phyloP scores from a whole-genome alignment of 2,888 invertebrate genomes.

The Helobdella robusta region DNA sequence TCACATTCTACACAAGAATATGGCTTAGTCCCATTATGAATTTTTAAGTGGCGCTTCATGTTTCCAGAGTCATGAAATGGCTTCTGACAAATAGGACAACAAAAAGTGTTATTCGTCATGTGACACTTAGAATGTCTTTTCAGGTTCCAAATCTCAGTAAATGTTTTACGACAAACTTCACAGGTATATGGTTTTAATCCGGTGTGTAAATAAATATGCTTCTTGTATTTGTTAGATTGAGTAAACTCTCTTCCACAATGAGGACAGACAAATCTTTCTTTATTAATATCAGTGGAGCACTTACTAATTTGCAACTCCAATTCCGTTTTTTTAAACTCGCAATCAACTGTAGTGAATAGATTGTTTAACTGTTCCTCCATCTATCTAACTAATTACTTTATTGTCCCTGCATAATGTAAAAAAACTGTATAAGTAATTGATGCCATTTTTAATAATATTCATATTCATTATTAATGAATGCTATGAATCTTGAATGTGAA shows the following conservation, averaged over 20 bases:
- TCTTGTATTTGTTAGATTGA: conserved; percentile 22
- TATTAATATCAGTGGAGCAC: no score
- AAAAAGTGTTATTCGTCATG: conserved; percentile 16
- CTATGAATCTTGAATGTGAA: no score
- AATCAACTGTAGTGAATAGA: no score
- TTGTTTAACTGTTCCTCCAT: no score
- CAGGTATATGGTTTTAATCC: conserved; percentile 27
- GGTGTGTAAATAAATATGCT: conserved; percentile 25
- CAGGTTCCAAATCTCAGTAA: conserved; percentile 26
- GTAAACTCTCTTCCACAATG: conserved; percentile 24
- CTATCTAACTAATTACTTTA: no score
- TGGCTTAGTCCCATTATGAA: conserved; percentile 21
- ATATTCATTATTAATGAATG: no score
- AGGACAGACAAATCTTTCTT: conserved; percentile 16
- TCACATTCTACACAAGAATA: conserved; percentile 25
- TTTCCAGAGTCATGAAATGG: conserved; percentile 26
- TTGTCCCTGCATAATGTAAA: no score
- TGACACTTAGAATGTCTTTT: conserved; percentile 27
- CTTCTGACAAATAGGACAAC: conserved; percentile 24
- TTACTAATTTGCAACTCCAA: no score
- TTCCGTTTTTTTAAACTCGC: no score
- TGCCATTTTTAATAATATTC: no score
- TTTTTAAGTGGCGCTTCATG: conserved; percentile 25
- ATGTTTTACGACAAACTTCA: conserved; percentile 26
- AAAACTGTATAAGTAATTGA: no score